Evolutionary conservation across 2,797 vertebrate genomes (phyloP), one percentile per base, ranked within the genome.

Genomic region (Acanthurus tractus): DNA sequence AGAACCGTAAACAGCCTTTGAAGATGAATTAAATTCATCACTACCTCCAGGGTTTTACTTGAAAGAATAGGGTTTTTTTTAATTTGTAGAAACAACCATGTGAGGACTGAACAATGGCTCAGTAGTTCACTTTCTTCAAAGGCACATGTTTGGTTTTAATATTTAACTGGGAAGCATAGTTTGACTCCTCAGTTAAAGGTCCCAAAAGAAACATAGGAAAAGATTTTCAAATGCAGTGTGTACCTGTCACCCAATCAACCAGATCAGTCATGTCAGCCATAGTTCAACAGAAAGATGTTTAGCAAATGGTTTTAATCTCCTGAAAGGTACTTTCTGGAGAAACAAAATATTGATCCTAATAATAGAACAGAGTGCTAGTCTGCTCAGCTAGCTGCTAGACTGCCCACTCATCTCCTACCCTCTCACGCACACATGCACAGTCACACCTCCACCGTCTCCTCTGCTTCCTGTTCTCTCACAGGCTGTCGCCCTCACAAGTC

Each of bases 381-480:
- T 72, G 67, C 71, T 80, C 67, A 50, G 76, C 54, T 50, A 77
- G 76, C 63, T 82, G 74, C 66, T 52, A 86, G 73, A 82, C 78
- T 82, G 63, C 77, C 69, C 71, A 81, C 81, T 78, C 58, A 71
- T 83, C 65, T 79, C 46, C 56, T 67, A 74, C 53, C 38, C 73
- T 53, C 58, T 36, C 76, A 58, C 56, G 62, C 64, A 42, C 72
- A 59, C 48, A 66, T 63, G 63, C 70, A 50, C 15, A 76, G 40
- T 69, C 65, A 85, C 86, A 89, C 84, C 54, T 79, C 54, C 54
- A 57, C 61, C 38, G 85, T 82, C 87, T 89, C 75, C 74, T 80
- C 79, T 84, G 81, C 83, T 92, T 93, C 90, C 89, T 91, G 88
- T 87, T 85, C 82, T 67, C 86, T 87, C 64, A 63, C 84, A 76